Evolutionary conservation across 2,888 invertebrate species (phyloP).

Genomic region (Drosophila phalerata): DNA sequence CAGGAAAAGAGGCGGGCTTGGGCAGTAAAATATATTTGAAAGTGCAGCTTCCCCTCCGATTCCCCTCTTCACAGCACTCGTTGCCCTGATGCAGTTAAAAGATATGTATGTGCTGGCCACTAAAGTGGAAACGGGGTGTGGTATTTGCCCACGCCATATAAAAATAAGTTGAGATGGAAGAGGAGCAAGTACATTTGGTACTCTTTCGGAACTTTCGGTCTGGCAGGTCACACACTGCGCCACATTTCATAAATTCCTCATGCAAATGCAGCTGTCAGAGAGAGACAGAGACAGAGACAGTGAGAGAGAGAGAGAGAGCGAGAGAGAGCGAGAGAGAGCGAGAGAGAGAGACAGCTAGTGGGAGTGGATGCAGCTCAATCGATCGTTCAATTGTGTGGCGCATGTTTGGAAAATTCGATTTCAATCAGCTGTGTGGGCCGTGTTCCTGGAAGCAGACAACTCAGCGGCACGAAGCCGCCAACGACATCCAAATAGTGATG

Average conservation of each 20-base stretch:
- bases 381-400: conserved; percentile 57
- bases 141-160: conserved; percentile 51
- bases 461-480: neutral
- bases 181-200: conserved; percentile 11
- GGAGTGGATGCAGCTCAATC: conserved; percentile 56
- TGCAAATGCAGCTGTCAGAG: conserved; percentile 53
- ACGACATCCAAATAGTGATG: neutral
- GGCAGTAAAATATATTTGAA: conserved; percentile 40
- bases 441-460: conserved; percentile 51
- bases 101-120: conserved; percentile 40
- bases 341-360: conserved; percentile 24
- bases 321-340: neutral
- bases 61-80: neutral
- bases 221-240: conserved; percentile 46
- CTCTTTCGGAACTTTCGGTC: neutral
- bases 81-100: conserved; percentile 41
- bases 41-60: conserved; percentile 30
- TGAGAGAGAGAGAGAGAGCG: neutral
- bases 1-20: neutral
- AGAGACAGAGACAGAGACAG: neutral
- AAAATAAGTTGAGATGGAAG: conserved; percentile 15
- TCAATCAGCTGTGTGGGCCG: conserved; percentile 61
- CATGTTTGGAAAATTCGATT: conserved; percentile 60
- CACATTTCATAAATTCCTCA: conserved; percentile 73
- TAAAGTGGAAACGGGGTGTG: conserved; percentile 69